Evolutionary conservation across 35 echinoderm and acorn worm genomes (phyloP), one percentile per base, ranked within the genome.

Genomic region (Anneissia japonica): DNA sequence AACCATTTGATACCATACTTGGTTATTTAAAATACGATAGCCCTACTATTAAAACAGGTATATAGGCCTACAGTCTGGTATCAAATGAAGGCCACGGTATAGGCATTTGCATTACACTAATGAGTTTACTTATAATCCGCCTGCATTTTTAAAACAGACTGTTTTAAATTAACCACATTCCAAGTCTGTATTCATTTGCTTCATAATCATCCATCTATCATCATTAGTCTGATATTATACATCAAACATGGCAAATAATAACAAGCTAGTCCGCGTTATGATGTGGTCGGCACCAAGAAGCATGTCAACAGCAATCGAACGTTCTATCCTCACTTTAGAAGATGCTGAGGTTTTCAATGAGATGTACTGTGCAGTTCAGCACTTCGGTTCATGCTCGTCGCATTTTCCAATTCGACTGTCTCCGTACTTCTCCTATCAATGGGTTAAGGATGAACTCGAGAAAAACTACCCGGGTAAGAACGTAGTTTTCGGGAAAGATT

Each of bases 401-500:
- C 51, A 64, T 16, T 9, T 64, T 23, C 14, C 14, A 14, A n/a
- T n/a, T n/a, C n/a, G n/a, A n/a, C n/a, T 5, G 23, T 79, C 77
- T 5, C n/a, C 39, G 32, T 73, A 86, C 72, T 86, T 77, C 74
- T 86, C 84, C 0, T 86, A 76, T 40, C 6, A 55, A 30, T 51
- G 75, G 3, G 56, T 89, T 23, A 82, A 81, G 31, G 79, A 35
- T 0, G 55, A 36, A 37, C 79, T 89, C 36, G 87, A 89, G 75
- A 39, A 17, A 6, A 79, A 89, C 35, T 89, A 82, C 36, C 46
- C 79, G 29, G 87, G 38, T n/a, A 89, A 82, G 29, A 38, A 89
- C 73, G 64, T 82, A 17, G 38, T 89, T n/a, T 74, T 89, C 16
- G 46, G 87, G 26, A 89, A 89, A 38, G 87, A 89, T 64, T 79